Conservation (phyloP, 1,140 invertebrate genomes). For the Chironomus striatipennis region DNA sequence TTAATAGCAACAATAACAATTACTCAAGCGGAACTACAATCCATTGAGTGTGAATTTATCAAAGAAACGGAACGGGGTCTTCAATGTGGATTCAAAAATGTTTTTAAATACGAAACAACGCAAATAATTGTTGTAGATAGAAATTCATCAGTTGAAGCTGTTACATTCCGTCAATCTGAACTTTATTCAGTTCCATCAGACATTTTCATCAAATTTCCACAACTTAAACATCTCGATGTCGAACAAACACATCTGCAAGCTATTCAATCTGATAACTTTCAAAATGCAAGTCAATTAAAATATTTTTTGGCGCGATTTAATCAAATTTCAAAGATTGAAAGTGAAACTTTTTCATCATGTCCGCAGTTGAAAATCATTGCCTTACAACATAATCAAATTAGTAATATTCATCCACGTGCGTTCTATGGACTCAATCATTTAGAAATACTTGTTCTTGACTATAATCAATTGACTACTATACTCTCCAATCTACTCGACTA, state of each 20-base stretch:
- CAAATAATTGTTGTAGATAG: not conserved
- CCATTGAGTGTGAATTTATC: not conserved
- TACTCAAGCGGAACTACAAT: not conserved
- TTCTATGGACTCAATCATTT: constrained; percentile 64
- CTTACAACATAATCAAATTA: constrained; percentile 54
- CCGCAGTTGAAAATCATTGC: not conserved
- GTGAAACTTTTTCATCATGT: not conserved
- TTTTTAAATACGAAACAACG: not conserved
- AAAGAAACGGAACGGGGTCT: not conserved
- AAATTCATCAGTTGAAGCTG: not conserved
- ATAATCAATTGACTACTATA: constrained; percentile 63
- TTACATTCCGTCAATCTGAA: constrained; percentile 5
- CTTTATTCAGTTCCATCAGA: not conserved
- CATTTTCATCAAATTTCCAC: not conserved
- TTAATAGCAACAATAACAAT: not conserved
- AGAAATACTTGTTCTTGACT: constrained; percentile 64
- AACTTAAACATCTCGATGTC: not conserved
- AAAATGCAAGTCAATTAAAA: not conserved
- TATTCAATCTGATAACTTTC: not conserved
- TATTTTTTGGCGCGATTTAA: constrained; percentile 19
- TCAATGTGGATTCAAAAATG: not conserved
- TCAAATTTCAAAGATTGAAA: not conserved
- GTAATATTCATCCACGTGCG: constrained; percentile 60
- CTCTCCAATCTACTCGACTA: constrained; percentile 58
- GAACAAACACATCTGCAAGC: not conserved